Percentiles rank a stretch among this genome's conserved stretches.
These are phyloP conservation scores for Rhinoraja longicauda DNA, from an alignment of 2,797 vertebrate genomes.

Conservation along the genomic window DNA sequence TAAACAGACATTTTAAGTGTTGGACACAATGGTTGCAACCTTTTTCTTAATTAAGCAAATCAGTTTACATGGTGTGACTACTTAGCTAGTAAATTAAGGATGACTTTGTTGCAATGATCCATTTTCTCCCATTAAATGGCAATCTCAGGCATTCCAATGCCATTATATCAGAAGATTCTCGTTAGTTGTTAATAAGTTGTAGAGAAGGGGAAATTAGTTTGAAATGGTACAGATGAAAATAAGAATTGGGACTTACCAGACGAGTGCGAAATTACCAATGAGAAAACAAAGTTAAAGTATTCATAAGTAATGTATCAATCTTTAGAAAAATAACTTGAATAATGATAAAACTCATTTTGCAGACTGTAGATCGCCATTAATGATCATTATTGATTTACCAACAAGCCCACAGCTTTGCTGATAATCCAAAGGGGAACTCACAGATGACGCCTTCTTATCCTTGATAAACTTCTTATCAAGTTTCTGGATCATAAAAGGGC, in stretches of 20 bases:
- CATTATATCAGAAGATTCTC: neutral
- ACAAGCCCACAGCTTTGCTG: too few species aligned
- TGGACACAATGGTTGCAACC: too few species aligned
- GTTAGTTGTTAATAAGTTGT: neutral
- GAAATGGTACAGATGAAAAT: neutral
- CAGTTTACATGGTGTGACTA: neutral
- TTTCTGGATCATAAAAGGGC: too few species aligned
- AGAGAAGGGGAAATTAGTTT: neutral
- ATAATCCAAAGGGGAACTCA: too few species aligned
- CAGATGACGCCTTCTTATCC: too few species aligned
- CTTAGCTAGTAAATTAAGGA: neutral
- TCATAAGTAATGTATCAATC: neutral
- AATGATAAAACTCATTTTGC: too few species aligned
- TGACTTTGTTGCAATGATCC: neutral
- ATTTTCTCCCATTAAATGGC: neutral
- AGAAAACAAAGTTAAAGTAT: neutral
- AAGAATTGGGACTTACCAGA: neutral
- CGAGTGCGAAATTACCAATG: neutral
- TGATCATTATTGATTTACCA: too few species aligned
- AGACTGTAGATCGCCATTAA: too few species aligned
- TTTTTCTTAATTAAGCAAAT: neutral
- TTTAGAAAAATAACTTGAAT: neutral
- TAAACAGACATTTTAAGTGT: too few species aligned
- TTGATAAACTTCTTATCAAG: too few species aligned
- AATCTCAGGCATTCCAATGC: neutral